Evolutionary conservation across 2,888 invertebrate species (phyloP), one percentile per base, ranked within the genome.

Genomic region (Capitulum mitella): DNA sequence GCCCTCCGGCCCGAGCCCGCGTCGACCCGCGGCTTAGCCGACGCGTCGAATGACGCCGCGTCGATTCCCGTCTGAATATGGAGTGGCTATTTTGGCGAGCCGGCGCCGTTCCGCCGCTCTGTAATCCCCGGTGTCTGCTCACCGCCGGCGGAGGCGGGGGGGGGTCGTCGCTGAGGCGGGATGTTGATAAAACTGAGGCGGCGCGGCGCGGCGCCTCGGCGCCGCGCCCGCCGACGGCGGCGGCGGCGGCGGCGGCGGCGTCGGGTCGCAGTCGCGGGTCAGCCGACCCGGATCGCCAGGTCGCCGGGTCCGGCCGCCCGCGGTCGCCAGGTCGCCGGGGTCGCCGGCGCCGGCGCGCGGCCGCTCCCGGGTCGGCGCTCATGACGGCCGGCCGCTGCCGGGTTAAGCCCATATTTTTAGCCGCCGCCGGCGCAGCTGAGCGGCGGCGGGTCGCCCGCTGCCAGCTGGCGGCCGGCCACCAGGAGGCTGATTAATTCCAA

Each of bases 361-460:
- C 64, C 34, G 64, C 19, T 1, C 34, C 34, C 19, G 34, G 1
- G 32, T 3, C 34, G 14, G 34, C 32, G 34, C 19, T 19, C 64
- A 64, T 29, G 34, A 10, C 12, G 16, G 58, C 14, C 58, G 34
- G 34, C 22, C 8, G 32, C 16, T 14, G 64, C 0, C 34, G 34
- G 34, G 64, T 64, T 34, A 19, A 34, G 6, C 64, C 64, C 32
- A 34, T 64, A 64, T 64, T 64, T 64, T 64, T 64, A 64, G 64
- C 34, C 19, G 34, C 34, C 14, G 58, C 10, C 58, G 58, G 29
- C 29, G 10, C 58, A 29, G 29, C 58, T 61, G 10, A 29, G 58
- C 58, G 29, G 58, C 51, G 6, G 51, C 22, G 5, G 51, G 51
- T 51, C 48, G 51, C 51, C n/a, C 43, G 51, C 19, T 34, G 64